Conservation (phyloP, 2,797 vertebrate species). For the Cryptoprocta ferox region DNA sequence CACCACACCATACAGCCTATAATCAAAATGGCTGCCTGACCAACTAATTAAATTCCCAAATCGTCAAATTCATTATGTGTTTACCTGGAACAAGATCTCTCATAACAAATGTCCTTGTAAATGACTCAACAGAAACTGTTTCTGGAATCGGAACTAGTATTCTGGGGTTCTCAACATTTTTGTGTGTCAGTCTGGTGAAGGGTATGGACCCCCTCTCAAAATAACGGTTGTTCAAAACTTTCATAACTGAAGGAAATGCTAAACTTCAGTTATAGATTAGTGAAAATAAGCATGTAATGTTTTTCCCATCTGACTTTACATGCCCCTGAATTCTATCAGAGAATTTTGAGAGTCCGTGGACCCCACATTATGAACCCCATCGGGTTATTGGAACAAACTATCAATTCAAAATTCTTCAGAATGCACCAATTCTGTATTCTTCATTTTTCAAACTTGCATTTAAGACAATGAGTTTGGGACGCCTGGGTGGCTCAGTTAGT, state of each 20-base stretch:
- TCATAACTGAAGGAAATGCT: neutral
- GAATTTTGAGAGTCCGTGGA: neutral
- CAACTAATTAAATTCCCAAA: neutral
- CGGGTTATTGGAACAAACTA: neutral
- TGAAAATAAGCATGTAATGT: neutral
- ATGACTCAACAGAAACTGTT: neutral
- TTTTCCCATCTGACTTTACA: neutral
- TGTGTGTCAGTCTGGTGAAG: neutral
- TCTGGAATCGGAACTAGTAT: neutral
- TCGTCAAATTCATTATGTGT: neutral
- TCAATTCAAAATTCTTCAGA: neutral
- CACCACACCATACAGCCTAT: neutral
- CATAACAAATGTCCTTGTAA: neutral
- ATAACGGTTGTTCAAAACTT: neutral
- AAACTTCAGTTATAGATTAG: neutral
- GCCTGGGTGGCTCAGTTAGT: too few species aligned
- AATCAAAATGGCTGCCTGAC: neutral
- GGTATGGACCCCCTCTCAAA: neutral
- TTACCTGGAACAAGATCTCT: neutral
- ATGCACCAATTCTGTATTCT: neutral
- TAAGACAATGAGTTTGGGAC: neutral
- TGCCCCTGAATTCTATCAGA: neutral
- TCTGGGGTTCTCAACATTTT: neutral
- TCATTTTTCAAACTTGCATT: neutral
- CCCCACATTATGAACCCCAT: neutral